Conservation (phyloP, 2,113 vertebrate genomes). For the Pavo muticus region DNA sequence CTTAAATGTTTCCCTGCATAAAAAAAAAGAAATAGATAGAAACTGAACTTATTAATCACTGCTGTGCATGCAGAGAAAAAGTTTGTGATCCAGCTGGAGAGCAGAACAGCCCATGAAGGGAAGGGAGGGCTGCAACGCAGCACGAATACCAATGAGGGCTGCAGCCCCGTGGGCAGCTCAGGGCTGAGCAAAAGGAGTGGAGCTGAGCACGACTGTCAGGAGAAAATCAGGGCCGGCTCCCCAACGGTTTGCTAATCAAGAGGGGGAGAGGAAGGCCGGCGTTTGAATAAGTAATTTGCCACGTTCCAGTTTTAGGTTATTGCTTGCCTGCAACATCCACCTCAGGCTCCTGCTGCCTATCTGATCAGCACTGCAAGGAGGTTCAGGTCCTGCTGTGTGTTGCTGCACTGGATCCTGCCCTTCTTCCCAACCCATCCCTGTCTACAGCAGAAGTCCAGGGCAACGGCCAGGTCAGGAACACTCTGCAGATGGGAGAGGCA, state of each 20-base stretch:
- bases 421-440: background rate
- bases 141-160: slow-evolving; percentile 31
- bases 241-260: slow-evolving; percentile 59
- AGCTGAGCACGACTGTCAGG: background rate
- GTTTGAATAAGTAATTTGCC: slow-evolving; percentile 63
- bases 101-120: slow-evolving; percentile 22
- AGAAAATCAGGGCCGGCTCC: slow-evolving; percentile 56
- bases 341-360: background rate
- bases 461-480: background rate
- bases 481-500: background rate
- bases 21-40: background rate
- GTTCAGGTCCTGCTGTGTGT: background rate
- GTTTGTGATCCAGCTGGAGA: slow-evolving; percentile 19
- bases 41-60: slow-evolving; percentile 17
- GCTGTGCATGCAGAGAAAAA: slow-evolving; percentile 7
- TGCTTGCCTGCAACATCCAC: background rate
- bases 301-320: slow-evolving; percentile 39
- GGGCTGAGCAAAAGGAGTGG: background rate
- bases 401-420: background rate
- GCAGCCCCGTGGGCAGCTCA: background rate
- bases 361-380: background rate
- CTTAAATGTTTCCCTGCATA: background rate
- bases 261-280: slow-evolving; percentile 31
- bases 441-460: background rate
- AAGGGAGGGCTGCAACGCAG: slow-evolving; percentile 9